Percentiles rank a stretch among this genome's conserved stretches.
Evolutionary conservation across 2,797 vertebrate genomes (phyloP).

Genomic region (Galago senegalensis): DNA sequence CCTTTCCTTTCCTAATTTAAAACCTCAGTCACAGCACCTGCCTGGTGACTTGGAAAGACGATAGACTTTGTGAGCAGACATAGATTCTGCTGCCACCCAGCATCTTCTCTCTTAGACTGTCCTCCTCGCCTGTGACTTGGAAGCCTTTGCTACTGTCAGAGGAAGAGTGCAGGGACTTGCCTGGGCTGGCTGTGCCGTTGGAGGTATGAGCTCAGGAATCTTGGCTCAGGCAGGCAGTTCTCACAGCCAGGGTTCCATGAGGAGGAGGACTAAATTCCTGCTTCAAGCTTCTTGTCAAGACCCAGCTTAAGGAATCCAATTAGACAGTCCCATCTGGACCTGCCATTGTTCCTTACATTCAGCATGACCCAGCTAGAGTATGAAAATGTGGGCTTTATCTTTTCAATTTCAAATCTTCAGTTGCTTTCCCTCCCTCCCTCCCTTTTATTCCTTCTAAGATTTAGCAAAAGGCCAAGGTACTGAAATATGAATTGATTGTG

Average conservation of each 20-base stretch:
- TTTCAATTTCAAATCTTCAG: background rate
- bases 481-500: slow-evolving; percentile 78
- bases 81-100: background rate
- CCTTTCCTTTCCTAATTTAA: background rate
- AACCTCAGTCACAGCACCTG: background rate
- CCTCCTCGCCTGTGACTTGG: background rate
- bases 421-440: background rate
- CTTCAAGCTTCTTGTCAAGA: slow-evolving; percentile 32
- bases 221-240: background rate
- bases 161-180: background rate
- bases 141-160: background rate
- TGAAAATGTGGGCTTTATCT: background rate
- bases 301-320: background rate
- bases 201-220: background rate
- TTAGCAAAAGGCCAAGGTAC: slow-evolving; percentile 62
- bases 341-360: background rate
- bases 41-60: background rate
- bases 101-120: background rate
- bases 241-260: background rate
- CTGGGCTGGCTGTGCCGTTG: background rate
- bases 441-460: slow-evolving; percentile 32
- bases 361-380: background rate
- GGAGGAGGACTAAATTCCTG: background rate
- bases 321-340: background rate
- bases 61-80: background rate